Evolutionary conservation across 2,797 vertebrate species (phyloP), one percentile per base, ranked within the genome.

Genomic region (Cygnus olor): DNA sequence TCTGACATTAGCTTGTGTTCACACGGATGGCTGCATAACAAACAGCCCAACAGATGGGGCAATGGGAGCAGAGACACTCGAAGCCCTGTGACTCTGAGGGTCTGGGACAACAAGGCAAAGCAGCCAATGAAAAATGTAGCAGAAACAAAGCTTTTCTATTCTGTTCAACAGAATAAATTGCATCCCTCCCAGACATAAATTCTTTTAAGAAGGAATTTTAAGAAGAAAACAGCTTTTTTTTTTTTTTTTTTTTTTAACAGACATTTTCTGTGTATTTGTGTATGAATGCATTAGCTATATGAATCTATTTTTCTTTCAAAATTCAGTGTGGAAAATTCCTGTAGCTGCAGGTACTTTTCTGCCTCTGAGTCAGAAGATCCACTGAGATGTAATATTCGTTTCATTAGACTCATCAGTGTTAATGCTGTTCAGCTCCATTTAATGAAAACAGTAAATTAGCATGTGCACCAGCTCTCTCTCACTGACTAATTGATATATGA

Each of bases 361-460:
- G 36, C 66, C 53, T 96, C 76, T 87, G 61, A 93, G 38, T 88
- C 69, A 49, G 53, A 71, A 64, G 80, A 89, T 89, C 86, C 78
- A 66, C 88, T 85, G 70, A 96, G 93, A 95, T 81, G 76, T 80
- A 94, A 95, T 92, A 90, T 64, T 92, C 57, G 45, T 95, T 97
- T 94, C 69, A 94, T 97, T 96, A 96, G 53, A 18, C 53, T 94
- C 70, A 90, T 96, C 93, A 79, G 49, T 88, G 87, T 77, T 95
- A 93, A 92, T 94, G 89, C 72, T 89, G 71, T 88, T 95, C 91
- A 93, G 38, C 58, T 93, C 54, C 65, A 82, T 64, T 88, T 95
- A 95, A 96, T 91, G 74, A 95, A 96, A 96, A 88, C 58, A 81
- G 80, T 81, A 90, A 95, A 95, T 96, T 95, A 96, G 53, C 80